Evolutionary conservation across 2,888 invertebrate species (phyloP), one percentile per base, ranked within the genome.

Genomic region (Muschampia plurimacula): DNA sequence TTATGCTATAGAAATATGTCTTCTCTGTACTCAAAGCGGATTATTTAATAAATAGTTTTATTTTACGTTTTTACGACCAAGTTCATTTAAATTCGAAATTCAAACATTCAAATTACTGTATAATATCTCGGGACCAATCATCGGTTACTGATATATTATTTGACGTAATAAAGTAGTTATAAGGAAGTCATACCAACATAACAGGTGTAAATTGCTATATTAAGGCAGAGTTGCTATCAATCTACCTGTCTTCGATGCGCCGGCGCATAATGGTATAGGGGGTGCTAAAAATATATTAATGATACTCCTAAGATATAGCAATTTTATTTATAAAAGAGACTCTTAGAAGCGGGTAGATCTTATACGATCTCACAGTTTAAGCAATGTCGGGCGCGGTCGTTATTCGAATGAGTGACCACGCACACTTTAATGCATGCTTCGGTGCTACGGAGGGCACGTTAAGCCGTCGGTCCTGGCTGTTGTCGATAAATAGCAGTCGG

Each of bases 191-290:
- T 82, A 83, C 81, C 80, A 80, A 77, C 81, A 77, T 84, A 87
- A 86, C 87, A 89, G 87, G 90, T 90, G 91, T 89, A 90, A 91
- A 91, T 90, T 88, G 88, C 86, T 89, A 82, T 86, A 87, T 89
- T 91, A 82, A 89, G 87, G 83, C 74, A 74, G 78, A 76, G 77
- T 74, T 74, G 78, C 83, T 82, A 91, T 91, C 88, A 86, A 89
- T 89, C 87, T 84, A 78, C 52, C 81, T 82, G 84, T 82, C 83
- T 75, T 76, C 84, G 83, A 74, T 79, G 82, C 80, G 83, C 79
- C 75, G 79, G 76, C 75, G 69, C 74, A 72, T 63, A 60, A 64
- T 55, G 8, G 36, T 63, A 64, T 1, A 64, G 64, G 64, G 46
- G 32, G 32, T 64, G 64, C 10, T 41, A 12, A 44, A 12, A 41